Conservation (phyloP, 2,888 invertebrate species). For the Chloroclysta siterata region DNA sequence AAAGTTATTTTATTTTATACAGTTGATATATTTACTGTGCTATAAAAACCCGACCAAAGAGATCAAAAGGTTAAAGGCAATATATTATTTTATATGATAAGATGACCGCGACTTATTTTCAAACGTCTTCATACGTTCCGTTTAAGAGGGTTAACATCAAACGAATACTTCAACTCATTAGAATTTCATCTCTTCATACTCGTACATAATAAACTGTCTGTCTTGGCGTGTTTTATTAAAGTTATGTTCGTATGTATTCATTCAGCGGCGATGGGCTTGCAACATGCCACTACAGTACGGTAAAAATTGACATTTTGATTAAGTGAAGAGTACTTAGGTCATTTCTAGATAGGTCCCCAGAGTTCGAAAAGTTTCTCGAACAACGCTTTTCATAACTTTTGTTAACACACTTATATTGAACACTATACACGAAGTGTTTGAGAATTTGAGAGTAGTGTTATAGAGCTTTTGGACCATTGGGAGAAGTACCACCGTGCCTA, state of each 20-base stretch:
- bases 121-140: slow-evolving; percentile 25
- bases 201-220: slow-evolving; percentile 72
- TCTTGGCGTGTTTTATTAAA: slow-evolving; percentile 38
- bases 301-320: no score
- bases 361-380: no score
- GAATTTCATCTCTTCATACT: slow-evolving; percentile 73
- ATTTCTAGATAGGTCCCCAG: no score
- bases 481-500: no score
- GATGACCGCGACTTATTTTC: slow-evolving; percentile 32
- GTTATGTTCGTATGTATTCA: slow-evolving; percentile 23
- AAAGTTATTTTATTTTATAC: no score
- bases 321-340: no score
- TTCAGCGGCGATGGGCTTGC: not conserved
- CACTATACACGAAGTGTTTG: no score
- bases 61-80: not conserved
- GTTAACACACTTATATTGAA: no score
- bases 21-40: not conserved
- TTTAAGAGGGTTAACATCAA: slow-evolving; percentile 65
- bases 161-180: slow-evolving; percentile 72
- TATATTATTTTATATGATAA: not conserved
- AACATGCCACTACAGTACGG: no score
- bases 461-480: no score
- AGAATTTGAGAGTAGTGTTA: no score
- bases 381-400: no score
- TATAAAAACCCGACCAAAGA: slow-evolving; percentile 8